Evolutionary conservation across 2,888 invertebrate species (phyloP), one percentile per base, ranked within the genome.

Genomic region (Leptopilina syphax): DNA sequence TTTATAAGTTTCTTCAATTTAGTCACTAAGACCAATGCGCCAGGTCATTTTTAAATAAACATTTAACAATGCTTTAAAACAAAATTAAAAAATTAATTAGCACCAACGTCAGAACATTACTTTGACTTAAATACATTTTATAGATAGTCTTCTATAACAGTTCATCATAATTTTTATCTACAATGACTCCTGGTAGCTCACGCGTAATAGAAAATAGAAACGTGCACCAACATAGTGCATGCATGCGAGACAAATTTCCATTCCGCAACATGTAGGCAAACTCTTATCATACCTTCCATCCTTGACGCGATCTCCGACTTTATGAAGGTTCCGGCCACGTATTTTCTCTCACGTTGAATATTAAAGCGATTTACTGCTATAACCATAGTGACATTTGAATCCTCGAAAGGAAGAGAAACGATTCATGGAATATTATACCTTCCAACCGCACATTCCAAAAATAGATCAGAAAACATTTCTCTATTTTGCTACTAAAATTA

Each of bases 241-340:
- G 57, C 54, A 57, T 73, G 57, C 54, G 73, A 57, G 73, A 73
- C 73, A 34, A 73, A 73, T 73, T 73, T 54, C 73, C 18, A 57
- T 73, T 73, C 18, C 57, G 34, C 57, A 41, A 57, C 34, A 34
- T 73, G 73, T 73, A 34, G 73, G 34, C 34, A 57, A 73, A 57
- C 54, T 73, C 73, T 73, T 73, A 73, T 73, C 73, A 57, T 73
- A 73, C n/a, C 57, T 73, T 73, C 70, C 34, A 73, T 73, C 57
- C 73, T 73, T 57, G 73, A 73, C 73, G 73, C 73, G 73, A 73
- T 73, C 73, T 73, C 73, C 57, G 73, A 73, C 73, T 73, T 73
- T 57, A 57, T 73, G 73, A 57, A 70, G 73, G 57, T 57, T 73
- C 57, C 73, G 41, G 34, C 73, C 73, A 73, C 73, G 73, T 73